Conservation (phyloP, 2,113 vertebrate genomes). For the Cettia cetti region DNA sequence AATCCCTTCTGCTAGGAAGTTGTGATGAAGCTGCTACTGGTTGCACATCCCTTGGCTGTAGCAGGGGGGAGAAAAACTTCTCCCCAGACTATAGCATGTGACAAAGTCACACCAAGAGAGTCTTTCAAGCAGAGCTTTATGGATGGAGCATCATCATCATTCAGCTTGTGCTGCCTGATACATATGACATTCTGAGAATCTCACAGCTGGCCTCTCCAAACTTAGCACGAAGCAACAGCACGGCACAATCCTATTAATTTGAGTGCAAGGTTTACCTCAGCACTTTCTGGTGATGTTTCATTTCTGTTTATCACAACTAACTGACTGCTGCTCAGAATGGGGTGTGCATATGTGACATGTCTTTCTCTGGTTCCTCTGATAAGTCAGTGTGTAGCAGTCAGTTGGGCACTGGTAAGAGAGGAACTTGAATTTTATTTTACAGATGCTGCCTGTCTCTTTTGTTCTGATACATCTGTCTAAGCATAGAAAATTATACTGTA, state of each 20-base stretch:
- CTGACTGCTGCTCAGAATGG: background rate
- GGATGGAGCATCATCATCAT: background rate
- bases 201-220: background rate
- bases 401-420: background rate
- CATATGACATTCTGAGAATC: background rate
- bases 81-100: background rate
- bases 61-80: fast-evolving
- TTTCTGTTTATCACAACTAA: background rate
- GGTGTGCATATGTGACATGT: background rate
- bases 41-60: background rate
- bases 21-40: background rate
- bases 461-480: constrained; percentile 3
- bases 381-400: background rate
- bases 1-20: background rate
- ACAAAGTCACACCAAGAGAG: background rate
- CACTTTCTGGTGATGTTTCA: background rate
- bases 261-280: background rate
- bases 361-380: background rate
- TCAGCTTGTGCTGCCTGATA: background rate
- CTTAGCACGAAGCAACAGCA: background rate
- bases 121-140: background rate
- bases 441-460: background rate
- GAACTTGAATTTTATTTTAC: background rate
- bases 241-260: background rate
- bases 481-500: background rate